Evolutionary conservation across 1,140 invertebrate genomes (phyloP), one percentile per base, ranked within the genome.

Genomic region (Gerris buenoi): DNA sequence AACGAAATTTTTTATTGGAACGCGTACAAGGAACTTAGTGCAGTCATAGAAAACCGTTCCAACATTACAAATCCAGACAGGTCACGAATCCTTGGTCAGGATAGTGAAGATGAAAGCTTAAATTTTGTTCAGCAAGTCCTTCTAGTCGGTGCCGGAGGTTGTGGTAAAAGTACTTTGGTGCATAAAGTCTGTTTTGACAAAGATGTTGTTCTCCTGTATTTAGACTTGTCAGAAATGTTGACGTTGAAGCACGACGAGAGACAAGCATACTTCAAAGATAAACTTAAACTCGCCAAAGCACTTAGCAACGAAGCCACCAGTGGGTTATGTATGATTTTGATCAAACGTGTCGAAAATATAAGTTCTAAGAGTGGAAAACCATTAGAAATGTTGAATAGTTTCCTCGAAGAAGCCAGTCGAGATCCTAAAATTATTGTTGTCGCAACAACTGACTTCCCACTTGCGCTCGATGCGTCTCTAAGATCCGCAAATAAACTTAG

Each of bases 221-320:
- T 74, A 3, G 28, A 65, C 26, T 66, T 70, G 27, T 65, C 65
- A 3, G 72, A 73, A 65, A 58, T 71, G 1, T 68, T 64, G 13
- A 68, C 60, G n/a, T 25, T 76, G 1, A 70, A 76, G 70, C 78
- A 79, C 1, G 80, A 80, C 15, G 77, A 77, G 70, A 76, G 79
- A 2, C 80, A 81, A 72, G 64, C 69, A 5, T 68, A 72, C 23
- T 68, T 81, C 3, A 70, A 75, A 2, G 71, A 72, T 56, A 73
- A 78, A 26, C 81, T 81, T 69, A 65, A 76, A 1, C 70, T 76
- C 56, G 78, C 77, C 10, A 64, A 72, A 62, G 65, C 68, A 18
- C 76, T 77, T 68, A 68, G 72, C 14, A 65, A 72, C 46, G 71
- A 73, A 63, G 62, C 65, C 68, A 61, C 67, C 28, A 67, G 69